Conservation (phyloP, 2,888 invertebrate genomes). For the Lottia gigantea region DNA sequence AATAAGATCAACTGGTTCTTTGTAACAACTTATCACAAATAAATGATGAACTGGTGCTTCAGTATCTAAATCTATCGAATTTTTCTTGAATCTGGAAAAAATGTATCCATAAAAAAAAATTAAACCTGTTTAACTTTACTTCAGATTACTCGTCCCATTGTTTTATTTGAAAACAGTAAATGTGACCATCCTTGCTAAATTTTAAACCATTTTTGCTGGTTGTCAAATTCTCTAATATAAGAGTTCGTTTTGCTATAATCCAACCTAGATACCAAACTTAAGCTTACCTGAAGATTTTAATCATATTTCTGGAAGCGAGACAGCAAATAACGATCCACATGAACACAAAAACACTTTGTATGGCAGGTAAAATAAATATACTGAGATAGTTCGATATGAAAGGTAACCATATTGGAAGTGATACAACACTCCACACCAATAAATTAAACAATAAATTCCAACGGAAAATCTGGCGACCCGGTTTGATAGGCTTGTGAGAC, state of each 20-base stretch:
- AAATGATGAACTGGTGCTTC: not conserved
- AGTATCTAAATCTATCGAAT: too few species aligned
- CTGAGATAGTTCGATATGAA: not conserved
- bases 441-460: constrained; percentile 3
- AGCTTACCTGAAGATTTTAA: not conserved
- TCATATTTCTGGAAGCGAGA: not conserved
- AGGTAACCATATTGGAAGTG: not conserved
- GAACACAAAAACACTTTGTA: constrained; percentile 3
- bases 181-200: too few species aligned
- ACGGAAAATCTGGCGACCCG: not conserved
- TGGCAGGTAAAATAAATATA: not conserved
- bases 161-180: too few species aligned
- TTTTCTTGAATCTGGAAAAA: too few species aligned
- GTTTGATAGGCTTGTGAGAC: not conserved
- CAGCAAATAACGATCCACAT: not conserved
- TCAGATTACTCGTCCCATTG: too few species aligned
- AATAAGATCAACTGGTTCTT: constrained; percentile 1
- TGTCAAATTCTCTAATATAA: too few species aligned
- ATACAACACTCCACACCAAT: not conserved
- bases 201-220: too few species aligned
- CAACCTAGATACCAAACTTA: not conserved
- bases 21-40: not conserved
- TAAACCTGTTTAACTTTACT: too few species aligned
- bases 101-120: too few species aligned
- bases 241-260: too few species aligned